Evolutionary conservation across 2,888 invertebrate species (phyloP), one percentile per base, ranked within the genome.

Genomic region (Lampropteryx suffumata): DNA sequence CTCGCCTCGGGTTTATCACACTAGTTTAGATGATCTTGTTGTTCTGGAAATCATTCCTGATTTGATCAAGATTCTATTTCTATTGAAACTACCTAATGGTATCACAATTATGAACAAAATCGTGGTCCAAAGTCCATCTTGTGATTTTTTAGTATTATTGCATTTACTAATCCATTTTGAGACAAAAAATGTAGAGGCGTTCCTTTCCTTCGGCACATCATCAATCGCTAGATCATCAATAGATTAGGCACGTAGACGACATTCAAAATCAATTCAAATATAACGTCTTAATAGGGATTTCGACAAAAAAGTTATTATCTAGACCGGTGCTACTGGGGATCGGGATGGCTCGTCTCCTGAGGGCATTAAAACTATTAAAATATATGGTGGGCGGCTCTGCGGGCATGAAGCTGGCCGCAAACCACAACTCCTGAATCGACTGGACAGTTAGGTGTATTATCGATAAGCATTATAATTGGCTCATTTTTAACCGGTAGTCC

Each of bases 361-460:
- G 68, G 65, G 71, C 79, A 84, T 84, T 84, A 84, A 80, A 84
- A 83, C 84, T 83, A 86, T 87, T 85, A 85, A 87, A 83, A 77
- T 72, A 74, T 77, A 79, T 76, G 76, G 65, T 71, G 71, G 81
- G 79, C 75, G 78, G 67, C 76, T 56, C 54, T 73, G 78, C 71
- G 82, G 83, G 77, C 61, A 62, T 79, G 80, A 77, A 79, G 76
- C 77, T 77, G 64, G 80, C 87, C 87, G 69, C 87, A 88, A 84
- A 87, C 89, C 88, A 79, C 88, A 88, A 86, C 84, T 88, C 70
- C 84, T 84, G 84, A 79, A 75, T 65, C 69, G 73, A 69, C 76
- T 65, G 76, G 75, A 78, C 76, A 73, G 76, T 78, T 79, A 79
- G 69, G 73, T 69, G 57, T 67, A 70, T 69, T 76, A 79, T 74